Conservation (phyloP, 2,797 vertebrate species). For the Falco concolor region DNA sequence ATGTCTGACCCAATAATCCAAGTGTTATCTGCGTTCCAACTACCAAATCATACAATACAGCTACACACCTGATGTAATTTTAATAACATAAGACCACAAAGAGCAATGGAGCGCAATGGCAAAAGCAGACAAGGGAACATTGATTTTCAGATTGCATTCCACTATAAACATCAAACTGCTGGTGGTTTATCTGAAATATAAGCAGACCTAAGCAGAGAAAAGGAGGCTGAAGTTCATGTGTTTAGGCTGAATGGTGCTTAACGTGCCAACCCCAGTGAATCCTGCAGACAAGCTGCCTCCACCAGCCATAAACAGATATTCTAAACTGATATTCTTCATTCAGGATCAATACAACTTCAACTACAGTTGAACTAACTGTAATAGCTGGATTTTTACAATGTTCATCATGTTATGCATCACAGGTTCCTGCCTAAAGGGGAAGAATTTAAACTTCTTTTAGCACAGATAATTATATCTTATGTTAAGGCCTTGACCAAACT, state of each 20-base stretch:
- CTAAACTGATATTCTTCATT: background rate
- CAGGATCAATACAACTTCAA: constrained; percentile 17
- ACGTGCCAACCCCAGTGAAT: background rate
- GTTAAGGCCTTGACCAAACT: background rate
- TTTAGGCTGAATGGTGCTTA: background rate
- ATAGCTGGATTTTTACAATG: background rate
- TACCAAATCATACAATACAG: constrained; percentile 50
- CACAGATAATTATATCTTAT: background rate
- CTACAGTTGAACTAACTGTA: background rate
- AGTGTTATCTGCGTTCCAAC: constrained; percentile 59
- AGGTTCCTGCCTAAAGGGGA: background rate
- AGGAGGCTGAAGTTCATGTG: constrained; percentile 7
- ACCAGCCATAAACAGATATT: background rate
- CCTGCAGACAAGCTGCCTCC: background rate
- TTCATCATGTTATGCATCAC: background rate
- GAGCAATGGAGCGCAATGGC: constrained; percentile 52
- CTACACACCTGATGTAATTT: constrained; percentile 62
- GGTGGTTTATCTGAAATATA: constrained; percentile 52
- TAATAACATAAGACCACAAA: constrained; percentile 66
- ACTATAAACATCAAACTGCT: constrained; percentile 44
- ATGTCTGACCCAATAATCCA: constrained; percentile 56
- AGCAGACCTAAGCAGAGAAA: background rate
- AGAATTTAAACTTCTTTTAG: background rate
- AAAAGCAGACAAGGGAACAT: constrained; percentile 41
- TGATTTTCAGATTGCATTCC: constrained; percentile 60